Conservation (phyloP, 37 sponge, comb jelly and placozoan species). For the Chondrilla cf. caribensis region DNA sequence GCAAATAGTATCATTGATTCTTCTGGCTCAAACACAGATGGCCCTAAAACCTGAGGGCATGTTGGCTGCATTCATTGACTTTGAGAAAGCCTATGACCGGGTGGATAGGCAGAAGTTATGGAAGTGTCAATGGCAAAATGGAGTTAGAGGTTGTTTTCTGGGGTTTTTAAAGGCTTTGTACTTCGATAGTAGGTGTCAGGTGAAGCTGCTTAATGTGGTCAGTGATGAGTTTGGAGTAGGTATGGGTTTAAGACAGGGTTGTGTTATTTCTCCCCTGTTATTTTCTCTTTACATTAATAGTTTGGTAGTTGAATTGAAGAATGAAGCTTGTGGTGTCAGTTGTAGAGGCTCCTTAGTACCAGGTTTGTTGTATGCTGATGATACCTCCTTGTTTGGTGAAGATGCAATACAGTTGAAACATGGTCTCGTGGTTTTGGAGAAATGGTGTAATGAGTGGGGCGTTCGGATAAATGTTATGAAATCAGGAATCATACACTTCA, state of each 20-base stretch:
- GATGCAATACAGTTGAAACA: background rate
- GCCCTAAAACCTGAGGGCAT: background rate
- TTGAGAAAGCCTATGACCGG: background rate
- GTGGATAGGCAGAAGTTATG: constrained; percentile 4
- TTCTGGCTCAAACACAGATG: background rate
- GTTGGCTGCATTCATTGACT: background rate
- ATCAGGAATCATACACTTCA: constrained; percentile 3
- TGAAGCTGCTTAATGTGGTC: background rate
- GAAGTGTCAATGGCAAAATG: background rate
- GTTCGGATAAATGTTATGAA: constrained; percentile 7
- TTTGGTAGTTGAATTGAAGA: background rate
- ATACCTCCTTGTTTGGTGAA: background rate
- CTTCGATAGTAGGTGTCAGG: background rate
- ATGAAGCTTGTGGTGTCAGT: background rate
- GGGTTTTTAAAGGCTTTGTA: background rate
- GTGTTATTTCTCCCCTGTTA: background rate
- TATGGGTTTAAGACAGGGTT: background rate
- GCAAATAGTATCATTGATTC: background rate
- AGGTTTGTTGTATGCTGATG: constrained; percentile 10
- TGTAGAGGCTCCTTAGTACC: background rate
- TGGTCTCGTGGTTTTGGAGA: background rate
- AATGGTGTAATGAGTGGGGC: constrained; percentile 14
- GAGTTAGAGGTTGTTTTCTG: background rate
- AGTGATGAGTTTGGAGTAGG: background rate
- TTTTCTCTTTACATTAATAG: background rate